Percentiles rank a stretch among this genome's conserved stretches.
These are phyloP conservation scores for Pollenia griseotomentosa DNA, from an alignment of 2,888 invertebrate genomes.

Conservation along the genomic window DNA sequence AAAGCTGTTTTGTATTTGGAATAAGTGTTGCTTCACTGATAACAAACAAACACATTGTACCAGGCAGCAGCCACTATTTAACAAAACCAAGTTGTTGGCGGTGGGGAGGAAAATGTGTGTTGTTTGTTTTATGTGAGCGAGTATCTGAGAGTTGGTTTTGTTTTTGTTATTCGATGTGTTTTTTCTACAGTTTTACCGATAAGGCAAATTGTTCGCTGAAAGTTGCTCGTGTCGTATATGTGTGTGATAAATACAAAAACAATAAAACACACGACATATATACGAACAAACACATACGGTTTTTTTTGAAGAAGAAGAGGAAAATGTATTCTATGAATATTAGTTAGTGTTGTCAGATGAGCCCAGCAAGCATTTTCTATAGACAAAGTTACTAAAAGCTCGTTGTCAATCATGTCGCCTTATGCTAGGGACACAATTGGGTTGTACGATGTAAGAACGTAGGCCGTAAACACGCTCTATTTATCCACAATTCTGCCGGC, in stretches of 20 bases:
- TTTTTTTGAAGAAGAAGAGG: constrained; percentile 61
- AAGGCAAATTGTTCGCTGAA: constrained; percentile 71
- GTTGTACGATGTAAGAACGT: no score
- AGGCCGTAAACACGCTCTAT: no score
- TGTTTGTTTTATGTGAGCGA: constrained; percentile 70
- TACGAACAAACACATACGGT: constrained; percentile 54
- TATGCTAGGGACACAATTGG: no score
- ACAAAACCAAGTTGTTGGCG: not conserved
- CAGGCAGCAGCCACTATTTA: not conserved
- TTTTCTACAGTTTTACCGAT: constrained; percentile 61
- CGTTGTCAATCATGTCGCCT: no score
- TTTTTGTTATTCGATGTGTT: constrained; percentile 29
- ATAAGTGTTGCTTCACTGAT: constrained; percentile 72
- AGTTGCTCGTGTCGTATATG: constrained; percentile 70
- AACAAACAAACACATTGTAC: constrained; percentile 64
- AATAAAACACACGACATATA: constrained; percentile 29
- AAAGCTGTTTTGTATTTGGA: constrained; percentile 17
- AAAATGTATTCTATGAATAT: constrained; percentile 21
- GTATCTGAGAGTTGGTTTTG: constrained; percentile 4
- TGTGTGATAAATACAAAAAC: constrained; percentile 56
- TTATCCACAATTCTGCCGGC: no score
- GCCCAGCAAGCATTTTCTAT: not conserved
- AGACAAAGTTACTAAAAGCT: no score
- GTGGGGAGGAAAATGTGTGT: constrained; percentile 46
- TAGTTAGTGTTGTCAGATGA: constrained; percentile 19